phyloP scores from a whole-genome alignment of 1,140 invertebrate species.

The Anthonomus grandis region DNA sequence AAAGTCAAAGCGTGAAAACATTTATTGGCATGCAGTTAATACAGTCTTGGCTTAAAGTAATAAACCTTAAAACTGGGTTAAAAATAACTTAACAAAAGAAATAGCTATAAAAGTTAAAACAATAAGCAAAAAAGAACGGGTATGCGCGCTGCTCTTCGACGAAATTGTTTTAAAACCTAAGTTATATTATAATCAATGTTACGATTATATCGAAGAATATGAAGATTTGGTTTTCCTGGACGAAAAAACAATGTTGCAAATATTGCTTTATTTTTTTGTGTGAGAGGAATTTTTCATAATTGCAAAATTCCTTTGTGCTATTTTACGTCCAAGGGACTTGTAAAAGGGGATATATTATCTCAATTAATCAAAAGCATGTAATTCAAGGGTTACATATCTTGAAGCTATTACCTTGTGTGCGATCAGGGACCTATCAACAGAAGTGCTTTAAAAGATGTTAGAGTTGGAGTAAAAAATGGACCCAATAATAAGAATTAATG shows the following conservation, averaged over 20 bases:
- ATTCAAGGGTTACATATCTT: too few relatives aligned
- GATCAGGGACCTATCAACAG: too few relatives aligned
- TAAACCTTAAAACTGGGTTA: too few relatives aligned
- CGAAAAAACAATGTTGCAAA: too few relatives aligned
- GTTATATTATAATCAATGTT: neutral
- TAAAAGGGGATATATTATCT: neutral
- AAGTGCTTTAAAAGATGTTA: neutral
- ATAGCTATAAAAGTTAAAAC: too few relatives aligned
- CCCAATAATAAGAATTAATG: neutral
- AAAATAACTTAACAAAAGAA: too few relatives aligned
- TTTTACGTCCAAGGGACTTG: neutral
- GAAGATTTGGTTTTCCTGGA: neutral
- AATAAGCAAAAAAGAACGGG: too few relatives aligned
- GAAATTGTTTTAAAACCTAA: neutral
- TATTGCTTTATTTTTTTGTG: neutral
- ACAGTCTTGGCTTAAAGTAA: too few relatives aligned
- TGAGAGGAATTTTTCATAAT: neutral
- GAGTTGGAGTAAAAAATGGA: neutral
- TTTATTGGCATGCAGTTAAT: too few relatives aligned
- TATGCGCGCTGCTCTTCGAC: too few relatives aligned
- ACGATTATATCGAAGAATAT: too few relatives aligned
- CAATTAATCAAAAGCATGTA: neutral
- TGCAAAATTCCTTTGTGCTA: neutral
- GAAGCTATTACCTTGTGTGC: neutral
- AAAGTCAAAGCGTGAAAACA: too few relatives aligned